These are phyloP conservation scores for Phania funesta DNA, from an alignment of 2,888 invertebrate genomes.

Conservation along the genomic window DNA sequence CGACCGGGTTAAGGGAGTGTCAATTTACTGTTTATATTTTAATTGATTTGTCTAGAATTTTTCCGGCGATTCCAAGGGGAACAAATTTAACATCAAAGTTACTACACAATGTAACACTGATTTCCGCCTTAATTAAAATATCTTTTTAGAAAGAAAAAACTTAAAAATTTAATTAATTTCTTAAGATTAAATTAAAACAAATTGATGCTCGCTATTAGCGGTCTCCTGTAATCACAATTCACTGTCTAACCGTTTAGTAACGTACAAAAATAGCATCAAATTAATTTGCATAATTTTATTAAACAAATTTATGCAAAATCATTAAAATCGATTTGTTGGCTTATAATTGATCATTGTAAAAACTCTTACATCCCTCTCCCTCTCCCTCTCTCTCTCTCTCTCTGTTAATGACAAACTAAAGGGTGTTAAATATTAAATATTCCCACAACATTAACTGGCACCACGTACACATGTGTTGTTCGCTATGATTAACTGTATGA, in stretches of 20 bases:
- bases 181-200: slow-evolving; percentile 38
- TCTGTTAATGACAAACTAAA: background rate
- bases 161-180: slow-evolving; percentile 1
- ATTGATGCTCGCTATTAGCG: slow-evolving; percentile 17
- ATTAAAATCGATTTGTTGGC: slow-evolving; percentile 34
- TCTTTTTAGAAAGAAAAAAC: background rate
- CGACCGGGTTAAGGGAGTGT: slow-evolving; percentile 30
- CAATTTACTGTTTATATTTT: slow-evolving; percentile 38
- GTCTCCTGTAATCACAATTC: background rate
- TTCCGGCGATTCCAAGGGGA: background rate
- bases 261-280: background rate
- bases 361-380: background rate
- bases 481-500: slow-evolving; percentile 70
- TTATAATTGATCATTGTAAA: slow-evolving; percentile 49
- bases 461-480: slow-evolving; percentile 30
- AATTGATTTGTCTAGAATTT: slow-evolving; percentile 38
- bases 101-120: background rate
- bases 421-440: background rate
- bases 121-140: no score
- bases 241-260: background rate
- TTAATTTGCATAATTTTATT: slow-evolving; percentile 36
- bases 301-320: slow-evolving; percentile 61
- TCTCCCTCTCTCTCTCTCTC: background rate
- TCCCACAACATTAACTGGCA: slow-evolving; percentile 24
- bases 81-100: background rate